Conservation (phyloP, 2,888 invertebrate genomes). For the Drosophila falleni region DNA sequence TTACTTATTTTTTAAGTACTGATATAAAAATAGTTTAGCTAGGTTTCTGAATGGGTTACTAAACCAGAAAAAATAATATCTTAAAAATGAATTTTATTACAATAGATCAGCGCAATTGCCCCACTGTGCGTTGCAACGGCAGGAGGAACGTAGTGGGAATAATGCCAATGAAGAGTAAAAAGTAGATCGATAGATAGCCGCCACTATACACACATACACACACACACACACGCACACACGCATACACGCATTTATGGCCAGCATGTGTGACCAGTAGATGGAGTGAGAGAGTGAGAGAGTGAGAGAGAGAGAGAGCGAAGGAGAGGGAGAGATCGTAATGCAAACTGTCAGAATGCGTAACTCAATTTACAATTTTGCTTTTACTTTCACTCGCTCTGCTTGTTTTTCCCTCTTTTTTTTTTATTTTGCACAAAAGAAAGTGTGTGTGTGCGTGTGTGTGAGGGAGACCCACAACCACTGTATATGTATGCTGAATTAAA, state of each 20-base stretch:
- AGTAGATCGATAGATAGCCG: slow-evolving; percentile 81
- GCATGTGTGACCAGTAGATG: slow-evolving; percentile 58
- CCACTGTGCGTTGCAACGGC: neutral
- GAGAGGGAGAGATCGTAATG: slow-evolving; percentile 76
- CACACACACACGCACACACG: slow-evolving; percentile 32
- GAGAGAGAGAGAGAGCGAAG: slow-evolving; percentile 4
- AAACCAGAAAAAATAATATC: neutral
- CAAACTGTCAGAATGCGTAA: slow-evolving; percentile 83
- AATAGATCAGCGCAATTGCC: neutral
- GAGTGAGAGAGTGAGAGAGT: neutral
- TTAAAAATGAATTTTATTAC: neutral
- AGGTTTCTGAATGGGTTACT: too few species aligned
- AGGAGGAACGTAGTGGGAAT: slow-evolving; percentile 53
- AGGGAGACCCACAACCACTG: slow-evolving; percentile 26
- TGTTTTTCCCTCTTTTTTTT: slow-evolving; percentile 7
- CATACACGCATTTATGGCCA: slow-evolving; percentile 20
- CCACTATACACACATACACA: slow-evolving; percentile 48
- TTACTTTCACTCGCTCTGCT: slow-evolving; percentile 50
- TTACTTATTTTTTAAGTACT: too few species aligned
- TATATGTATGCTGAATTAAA: slow-evolving; percentile 71
- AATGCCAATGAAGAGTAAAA: slow-evolving; percentile 82
- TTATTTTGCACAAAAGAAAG: slow-evolving; percentile 74
- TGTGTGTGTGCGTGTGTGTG: slow-evolving; percentile 25
- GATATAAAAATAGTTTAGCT: too few species aligned
- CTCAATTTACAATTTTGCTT: slow-evolving; percentile 80